phyloP scores from a whole-genome alignment of 2,888 invertebrate species.

The Volucella inanis region DNA sequence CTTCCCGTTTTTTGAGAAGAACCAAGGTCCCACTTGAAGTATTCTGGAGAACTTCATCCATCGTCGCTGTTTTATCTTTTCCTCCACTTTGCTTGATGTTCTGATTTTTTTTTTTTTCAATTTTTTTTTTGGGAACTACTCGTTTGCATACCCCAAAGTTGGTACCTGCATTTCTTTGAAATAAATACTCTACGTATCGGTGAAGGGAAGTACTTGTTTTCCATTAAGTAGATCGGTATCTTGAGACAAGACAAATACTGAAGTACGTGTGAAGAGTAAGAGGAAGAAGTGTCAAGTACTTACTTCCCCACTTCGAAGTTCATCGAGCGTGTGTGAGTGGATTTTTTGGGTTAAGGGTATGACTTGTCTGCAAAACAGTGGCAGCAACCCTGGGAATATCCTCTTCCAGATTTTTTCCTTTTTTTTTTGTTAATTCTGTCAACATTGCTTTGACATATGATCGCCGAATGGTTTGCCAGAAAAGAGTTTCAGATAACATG shows the following conservation, averaged over 20 bases:
- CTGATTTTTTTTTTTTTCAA: slow-evolving; percentile 1
- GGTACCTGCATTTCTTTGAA: slow-evolving; percentile 39
- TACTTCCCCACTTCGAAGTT: slow-evolving; percentile 1
- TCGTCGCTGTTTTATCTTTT: not conserved
- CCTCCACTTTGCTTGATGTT: not conserved
- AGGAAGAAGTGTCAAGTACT: slow-evolving; percentile 32
- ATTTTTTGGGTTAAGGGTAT: too few species aligned
- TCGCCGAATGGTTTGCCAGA: slow-evolving; percentile 60
- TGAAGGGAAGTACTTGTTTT: slow-evolving; percentile 52
- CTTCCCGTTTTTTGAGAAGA: not conserved
- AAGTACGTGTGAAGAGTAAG: slow-evolving; percentile 19
- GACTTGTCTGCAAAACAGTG: slow-evolving; percentile 26
- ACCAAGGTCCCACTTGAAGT: slow-evolving; percentile 14
- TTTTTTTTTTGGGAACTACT: slow-evolving; percentile 1
- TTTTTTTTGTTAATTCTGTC: slow-evolving; percentile 41
- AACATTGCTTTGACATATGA: slow-evolving; percentile 66
- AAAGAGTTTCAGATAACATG: slow-evolving; percentile 61
- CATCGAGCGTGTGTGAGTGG: not conserved
- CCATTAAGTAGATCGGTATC: slow-evolving; percentile 64
- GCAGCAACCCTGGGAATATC: slow-evolving; percentile 60
- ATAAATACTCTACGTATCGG: slow-evolving; percentile 22
- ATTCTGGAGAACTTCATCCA: too few species aligned
- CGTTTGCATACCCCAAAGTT: not conserved
- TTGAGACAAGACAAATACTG: slow-evolving; percentile 55
- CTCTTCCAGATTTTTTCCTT: slow-evolving; percentile 38